phyloP scores from a whole-genome alignment of 2,797 vertebrate genomes.

The Argyrosomus regius region DNA sequence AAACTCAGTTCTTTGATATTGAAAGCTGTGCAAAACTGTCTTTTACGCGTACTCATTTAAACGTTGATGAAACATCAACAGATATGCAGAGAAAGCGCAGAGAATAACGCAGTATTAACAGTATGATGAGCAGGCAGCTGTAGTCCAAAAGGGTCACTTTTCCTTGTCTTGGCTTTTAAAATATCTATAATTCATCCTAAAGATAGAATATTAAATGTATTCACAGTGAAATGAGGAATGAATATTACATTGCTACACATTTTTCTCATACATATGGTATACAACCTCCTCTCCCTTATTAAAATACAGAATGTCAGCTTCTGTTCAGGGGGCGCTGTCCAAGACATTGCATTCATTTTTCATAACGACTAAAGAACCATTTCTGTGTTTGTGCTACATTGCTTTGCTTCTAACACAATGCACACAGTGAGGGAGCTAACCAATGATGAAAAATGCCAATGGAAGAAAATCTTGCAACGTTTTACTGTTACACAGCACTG shows the following conservation, averaged over 20 bases:
- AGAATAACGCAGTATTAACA: conserved; percentile 24
- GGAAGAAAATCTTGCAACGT: conserved; percentile 18
- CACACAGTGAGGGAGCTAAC: conserved; percentile 25
- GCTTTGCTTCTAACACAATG: conserved; percentile 34
- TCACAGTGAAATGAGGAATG: conserved; percentile 56
- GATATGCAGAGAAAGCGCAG: not conserved
- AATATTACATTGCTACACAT: conserved; percentile 71
- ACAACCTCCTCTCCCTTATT: conserved; percentile 32
- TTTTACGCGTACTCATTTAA: conserved; percentile 5
- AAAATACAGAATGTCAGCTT: conserved; percentile 43
- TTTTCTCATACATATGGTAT: conserved; percentile 49
- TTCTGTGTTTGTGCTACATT: conserved; percentile 32
- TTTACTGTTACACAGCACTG: conserved; percentile 29
- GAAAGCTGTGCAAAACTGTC: conserved; percentile 7
- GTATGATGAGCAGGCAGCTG: conserved; percentile 21
- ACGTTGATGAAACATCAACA: conserved; percentile 1
- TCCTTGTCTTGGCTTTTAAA: conserved; percentile 71
- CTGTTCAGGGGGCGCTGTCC: conserved; percentile 42
- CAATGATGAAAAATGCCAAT: conserved; percentile 61
- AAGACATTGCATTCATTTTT: conserved; percentile 64
- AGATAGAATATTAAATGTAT: conserved; percentile 59
- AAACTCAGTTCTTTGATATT: not conserved
- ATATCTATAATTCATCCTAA: conserved; percentile 76
- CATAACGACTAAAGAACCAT: conserved; percentile 50
- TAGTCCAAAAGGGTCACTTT: conserved; percentile 20